Percentiles rank a stretch among this genome's conserved stretches.
These are phyloP conservation scores for Eupithecia abbreviata DNA, from an alignment of 2,888 invertebrate genomes.

Conservation along the genomic window DNA sequence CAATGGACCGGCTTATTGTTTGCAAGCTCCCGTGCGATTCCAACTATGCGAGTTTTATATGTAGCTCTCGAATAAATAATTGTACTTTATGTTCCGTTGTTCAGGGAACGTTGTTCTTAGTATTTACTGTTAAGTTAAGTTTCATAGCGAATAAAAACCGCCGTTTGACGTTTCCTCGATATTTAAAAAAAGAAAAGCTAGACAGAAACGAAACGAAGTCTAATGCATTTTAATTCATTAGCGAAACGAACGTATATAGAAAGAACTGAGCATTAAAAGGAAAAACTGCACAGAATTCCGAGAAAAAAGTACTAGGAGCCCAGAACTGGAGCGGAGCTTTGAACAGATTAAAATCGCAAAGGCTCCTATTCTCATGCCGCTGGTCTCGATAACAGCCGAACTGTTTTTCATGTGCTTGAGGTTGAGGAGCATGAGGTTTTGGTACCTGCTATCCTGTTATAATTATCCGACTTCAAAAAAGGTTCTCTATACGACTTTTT, in stretches of 20 bases:
- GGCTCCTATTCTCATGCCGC: slow-evolving; percentile 65
- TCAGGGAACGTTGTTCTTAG: slow-evolving; percentile 14
- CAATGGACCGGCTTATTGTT: slow-evolving; percentile 73
- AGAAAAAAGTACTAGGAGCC: slow-evolving; percentile 59
- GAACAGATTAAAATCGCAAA: slow-evolving; percentile 69
- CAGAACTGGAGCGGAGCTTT: slow-evolving; percentile 58
- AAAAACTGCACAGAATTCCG: slow-evolving; percentile 45
- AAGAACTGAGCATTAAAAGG: slow-evolving; percentile 33
- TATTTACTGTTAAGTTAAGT: slow-evolving; percentile 24
- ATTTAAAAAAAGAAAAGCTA: slow-evolving; percentile 19
- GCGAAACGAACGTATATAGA: slow-evolving; percentile 22
- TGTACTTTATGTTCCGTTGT: slow-evolving; percentile 26
- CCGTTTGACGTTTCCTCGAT: slow-evolving; percentile 16
- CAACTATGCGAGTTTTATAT: slow-evolving; percentile 41
- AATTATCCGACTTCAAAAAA: neutral
- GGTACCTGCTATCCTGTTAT: neutral
- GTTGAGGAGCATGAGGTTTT: neutral
- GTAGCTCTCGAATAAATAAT: slow-evolving; percentile 34
- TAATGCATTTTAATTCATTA: slow-evolving; percentile 34
- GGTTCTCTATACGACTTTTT: neutral
- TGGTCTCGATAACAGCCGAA: slow-evolving; percentile 56
- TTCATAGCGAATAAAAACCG: slow-evolving; percentile 14
- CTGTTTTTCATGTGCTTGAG: slow-evolving; percentile 20
- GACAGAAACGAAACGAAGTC: slow-evolving; percentile 10
- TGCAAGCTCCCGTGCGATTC: slow-evolving; percentile 51